Evolutionary conservation across 2,888 invertebrate species (phyloP), one percentile per base, ranked within the genome.

Genomic region (Eretmocerus hayati): DNA sequence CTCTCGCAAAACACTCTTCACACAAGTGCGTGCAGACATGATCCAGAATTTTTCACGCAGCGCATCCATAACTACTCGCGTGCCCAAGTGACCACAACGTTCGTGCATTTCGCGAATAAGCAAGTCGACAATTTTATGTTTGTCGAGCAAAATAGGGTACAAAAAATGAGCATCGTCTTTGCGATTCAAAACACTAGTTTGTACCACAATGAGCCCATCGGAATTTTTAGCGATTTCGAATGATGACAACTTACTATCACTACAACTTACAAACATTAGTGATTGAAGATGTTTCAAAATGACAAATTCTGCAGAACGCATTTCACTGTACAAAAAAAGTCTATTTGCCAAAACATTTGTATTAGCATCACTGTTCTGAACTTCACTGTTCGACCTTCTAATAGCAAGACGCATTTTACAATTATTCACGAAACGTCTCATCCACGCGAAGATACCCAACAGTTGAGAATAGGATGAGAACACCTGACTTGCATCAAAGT

Each of bases 81-180:
- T 44, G 13, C 56, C 55, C 5, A 54, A 55, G 40, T 60, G 58
- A 48, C 42, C 37, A 21, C 51, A 31, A 15, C 51, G 53, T 11
- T 57, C 53, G 37, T 58, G 56, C 33, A 43, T 49, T 42, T 58
- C 52, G 9, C 53, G 42, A 15, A 57, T 52, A 18, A 60, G 42
- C 38, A 55, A 49, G 4, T 42, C 30, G 1, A 65, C 59, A 20
- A 58, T 51, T 5, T 49, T 48, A 48, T 63, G 58, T 26, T 36
- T 38, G 30, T 59, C 60, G 42, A 65, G 49, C 11, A 64, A 31
- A 20, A 61, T 59, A 5, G 63, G 61, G 52, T 33, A 53, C 20
- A 54, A 46, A 53, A 63, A 64, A 11, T 33, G 20, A 30, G 47
- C 42, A 13, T 36, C 18, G 42, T 61, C 60, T 18, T 58, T 40